These are phyloP conservation scores for Myotis vivesi DNA, from an alignment of 2,797 vertebrate species.

Conservation along the genomic window DNA sequence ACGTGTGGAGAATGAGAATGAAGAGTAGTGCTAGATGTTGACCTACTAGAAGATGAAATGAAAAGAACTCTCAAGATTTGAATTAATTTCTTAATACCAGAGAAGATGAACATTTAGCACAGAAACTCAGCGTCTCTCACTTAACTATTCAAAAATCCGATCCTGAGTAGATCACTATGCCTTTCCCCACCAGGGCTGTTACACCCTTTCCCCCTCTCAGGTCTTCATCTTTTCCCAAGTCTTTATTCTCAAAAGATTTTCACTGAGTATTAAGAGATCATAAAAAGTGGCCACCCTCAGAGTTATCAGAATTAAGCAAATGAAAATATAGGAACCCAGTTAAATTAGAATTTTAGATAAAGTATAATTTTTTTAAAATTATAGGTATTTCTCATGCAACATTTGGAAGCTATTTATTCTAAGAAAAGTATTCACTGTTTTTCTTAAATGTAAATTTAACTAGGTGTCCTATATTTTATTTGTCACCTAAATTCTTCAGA, in stretches of 20 bases:
- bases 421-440: not conserved
- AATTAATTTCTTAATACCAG: not conserved
- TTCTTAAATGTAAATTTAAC: conserved; percentile 4
- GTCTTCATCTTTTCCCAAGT: not conserved
- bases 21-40: not conserved
- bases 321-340: not conserved
- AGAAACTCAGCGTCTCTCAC: not conserved
- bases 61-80: not conserved
- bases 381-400: not conserved
- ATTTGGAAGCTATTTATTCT: not conserved
- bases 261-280: not conserved
- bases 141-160: not conserved
- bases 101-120: not conserved
- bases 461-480: not conserved
- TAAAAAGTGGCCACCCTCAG: not conserved
- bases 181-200: not conserved
- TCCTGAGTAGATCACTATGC: not conserved
- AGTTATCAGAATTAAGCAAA: not conserved
- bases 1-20: not conserved
- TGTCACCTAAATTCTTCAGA: not conserved
- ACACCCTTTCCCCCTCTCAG: not conserved
- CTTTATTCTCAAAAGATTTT: not conserved
- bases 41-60: not conserved
- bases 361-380: not conserved
- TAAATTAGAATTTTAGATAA: conserved; percentile 3